A percentile compares a stretch with the other conserved stretches of the same genome.
These are phyloP conservation scores for Galemys pyrenaicus DNA, from an alignment of 2,113 vertebrate species.

Conservation along the genomic window DNA sequence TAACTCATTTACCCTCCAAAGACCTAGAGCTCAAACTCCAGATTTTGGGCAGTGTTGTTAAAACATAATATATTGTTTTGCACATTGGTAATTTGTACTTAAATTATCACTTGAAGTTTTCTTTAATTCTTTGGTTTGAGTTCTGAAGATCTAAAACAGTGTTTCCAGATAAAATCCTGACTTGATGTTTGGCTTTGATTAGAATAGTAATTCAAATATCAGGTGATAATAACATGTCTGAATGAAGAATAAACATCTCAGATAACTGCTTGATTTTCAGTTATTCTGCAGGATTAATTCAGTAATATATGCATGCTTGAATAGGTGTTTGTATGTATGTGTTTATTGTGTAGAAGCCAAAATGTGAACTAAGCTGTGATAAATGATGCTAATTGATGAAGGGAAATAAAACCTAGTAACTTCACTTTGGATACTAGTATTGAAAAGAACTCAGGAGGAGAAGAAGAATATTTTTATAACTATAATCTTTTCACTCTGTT, in stretches of 20 bases:
- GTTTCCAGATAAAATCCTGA: not conserved
- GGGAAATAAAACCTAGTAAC: not conserved
- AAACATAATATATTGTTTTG: not conserved
- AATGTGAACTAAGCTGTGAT: not conserved
- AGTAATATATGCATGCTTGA: not conserved
- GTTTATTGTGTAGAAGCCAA: not conserved
- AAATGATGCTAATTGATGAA: not conserved
- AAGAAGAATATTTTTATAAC: not conserved
- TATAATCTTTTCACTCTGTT: not conserved
- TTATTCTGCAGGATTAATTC: not conserved
- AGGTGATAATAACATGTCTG: not conserved
- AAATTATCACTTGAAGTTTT: not conserved
- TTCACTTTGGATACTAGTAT: not conserved
- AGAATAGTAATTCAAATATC: not conserved
- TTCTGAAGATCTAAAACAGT: not conserved
- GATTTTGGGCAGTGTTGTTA: not conserved
- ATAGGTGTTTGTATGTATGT: not conserved
- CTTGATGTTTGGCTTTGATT: not conserved
- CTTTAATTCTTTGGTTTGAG: slow-evolving; percentile 25
- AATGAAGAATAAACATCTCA: not conserved
- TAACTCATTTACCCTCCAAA: too few species aligned
- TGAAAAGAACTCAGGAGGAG: not conserved
- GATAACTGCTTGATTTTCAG: not conserved
- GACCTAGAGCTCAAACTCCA: not conserved
- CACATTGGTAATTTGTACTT: not conserved